Evolutionary conservation across 2,797 vertebrate genomes (phyloP).

Genomic region (Pseudomugil tenellus): DNA sequence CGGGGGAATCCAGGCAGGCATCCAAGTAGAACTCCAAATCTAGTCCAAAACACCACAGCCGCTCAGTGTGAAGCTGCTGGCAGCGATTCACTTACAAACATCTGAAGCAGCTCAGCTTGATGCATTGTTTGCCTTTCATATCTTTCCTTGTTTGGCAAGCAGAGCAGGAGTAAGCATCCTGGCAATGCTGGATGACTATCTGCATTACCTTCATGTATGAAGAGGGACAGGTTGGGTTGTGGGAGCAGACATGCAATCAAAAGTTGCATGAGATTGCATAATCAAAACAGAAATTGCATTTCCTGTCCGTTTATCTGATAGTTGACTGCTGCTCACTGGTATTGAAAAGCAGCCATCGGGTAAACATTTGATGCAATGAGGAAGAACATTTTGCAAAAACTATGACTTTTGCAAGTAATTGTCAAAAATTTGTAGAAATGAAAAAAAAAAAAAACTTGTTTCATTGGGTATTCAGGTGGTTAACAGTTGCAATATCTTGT

Average conservation of each 20-base stretch:
- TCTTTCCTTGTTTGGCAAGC: slow-evolving; percentile 39
- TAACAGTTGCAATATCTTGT: no score
- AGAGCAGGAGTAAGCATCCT: slow-evolving; percentile 23
- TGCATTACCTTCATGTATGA: slow-evolving; percentile 30
- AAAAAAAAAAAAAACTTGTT: no score
- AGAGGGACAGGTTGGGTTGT: background rate
- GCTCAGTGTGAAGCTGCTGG: slow-evolving; percentile 49
- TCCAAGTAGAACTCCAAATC: slow-evolving; percentile 56
- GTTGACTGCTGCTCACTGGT: background rate
- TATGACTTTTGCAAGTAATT: background rate
- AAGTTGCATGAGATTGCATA: slow-evolving; percentile 4
- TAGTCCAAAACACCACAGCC: slow-evolving; percentile 51
- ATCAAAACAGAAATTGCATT: slow-evolving; percentile 6
- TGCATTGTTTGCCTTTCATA: slow-evolving; percentile 55
- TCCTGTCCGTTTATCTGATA: background rate
- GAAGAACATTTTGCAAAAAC: background rate
- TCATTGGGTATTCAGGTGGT: no score
- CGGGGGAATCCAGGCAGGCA: slow-evolving; percentile 32
- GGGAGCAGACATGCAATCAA: slow-evolving; percentile 11
- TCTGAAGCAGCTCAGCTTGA: slow-evolving; percentile 41
- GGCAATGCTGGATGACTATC: slow-evolving; percentile 30
- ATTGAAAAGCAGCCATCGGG: background rate
- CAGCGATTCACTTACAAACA: slow-evolving; percentile 41
- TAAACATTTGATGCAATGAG: slow-evolving; percentile 11
- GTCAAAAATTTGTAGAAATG: background rate